phyloP scores from a whole-genome alignment of 1,140 invertebrate genomes.

The Chelonus insularis region DNA sequence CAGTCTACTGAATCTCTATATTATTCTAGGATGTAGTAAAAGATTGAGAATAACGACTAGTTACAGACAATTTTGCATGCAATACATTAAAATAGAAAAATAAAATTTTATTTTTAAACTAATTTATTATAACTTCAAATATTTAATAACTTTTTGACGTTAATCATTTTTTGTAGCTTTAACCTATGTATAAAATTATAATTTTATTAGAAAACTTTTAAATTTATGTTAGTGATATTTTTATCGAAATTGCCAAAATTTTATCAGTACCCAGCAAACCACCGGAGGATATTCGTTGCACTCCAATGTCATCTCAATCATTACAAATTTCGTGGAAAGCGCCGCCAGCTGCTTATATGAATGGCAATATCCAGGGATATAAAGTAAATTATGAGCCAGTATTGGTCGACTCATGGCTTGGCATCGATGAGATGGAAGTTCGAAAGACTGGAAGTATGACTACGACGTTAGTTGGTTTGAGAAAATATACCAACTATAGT shows the following conservation, averaged over 20 bases:
- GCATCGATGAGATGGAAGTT: constrained; percentile 67
- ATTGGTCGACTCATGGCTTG: constrained; percentile 63
- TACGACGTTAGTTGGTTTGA: constrained; percentile 68
- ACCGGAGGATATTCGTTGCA: constrained; percentile 74
- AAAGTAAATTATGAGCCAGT: constrained; percentile 75
- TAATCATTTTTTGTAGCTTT: too few species aligned
- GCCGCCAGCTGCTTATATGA: constrained; percentile 73
- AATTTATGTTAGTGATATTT: too few species aligned
- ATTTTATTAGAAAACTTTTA: neutral
- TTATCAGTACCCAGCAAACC: constrained; percentile 71
- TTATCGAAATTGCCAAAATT: neutral
- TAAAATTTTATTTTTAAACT: too few species aligned
- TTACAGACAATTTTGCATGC: too few species aligned
- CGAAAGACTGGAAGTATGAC: constrained; percentile 71
- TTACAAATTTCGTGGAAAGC: constrained; percentile 83
- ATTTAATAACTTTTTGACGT: too few species aligned
- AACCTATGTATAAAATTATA: neutral
- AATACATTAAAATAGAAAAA: too few species aligned
- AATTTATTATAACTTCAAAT: too few species aligned
- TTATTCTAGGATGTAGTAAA: too few species aligned
- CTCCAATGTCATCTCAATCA: constrained; percentile 72
- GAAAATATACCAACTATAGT: constrained; percentile 84
- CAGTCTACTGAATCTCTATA: too few species aligned
- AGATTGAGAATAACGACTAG: too few species aligned
- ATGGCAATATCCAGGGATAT: constrained; percentile 83